These are phyloP conservation scores for Hemibagrus guttatus DNA, from an alignment of 2,797 vertebrate genomes.

Conservation along the genomic window DNA sequence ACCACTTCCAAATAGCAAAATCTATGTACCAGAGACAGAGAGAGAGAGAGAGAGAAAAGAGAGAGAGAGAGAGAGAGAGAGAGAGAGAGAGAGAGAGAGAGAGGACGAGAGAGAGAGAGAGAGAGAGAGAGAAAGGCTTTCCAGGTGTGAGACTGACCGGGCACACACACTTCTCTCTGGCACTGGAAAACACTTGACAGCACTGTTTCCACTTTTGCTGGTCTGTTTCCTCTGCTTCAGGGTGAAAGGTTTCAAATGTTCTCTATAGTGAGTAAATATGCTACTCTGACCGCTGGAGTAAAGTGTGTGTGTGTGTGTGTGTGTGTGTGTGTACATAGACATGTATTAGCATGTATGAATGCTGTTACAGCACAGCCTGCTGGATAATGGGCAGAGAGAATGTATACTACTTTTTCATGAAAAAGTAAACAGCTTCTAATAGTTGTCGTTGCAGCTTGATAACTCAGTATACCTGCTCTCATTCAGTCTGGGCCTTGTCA, in stretches of 20 bases:
- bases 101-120: not conserved
- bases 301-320: conserved; percentile 1
- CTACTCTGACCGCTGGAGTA: conserved; percentile 15
- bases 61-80: not conserved
- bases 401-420: not conserved
- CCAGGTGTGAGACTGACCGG: conserved; percentile 36
- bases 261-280: conserved; percentile 32
- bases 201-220: conserved; percentile 66
- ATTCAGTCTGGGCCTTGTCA: conserved; percentile 11
- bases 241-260: conserved; percentile 53
- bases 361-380: conserved; percentile 75
- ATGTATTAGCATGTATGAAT: conserved; percentile 28
- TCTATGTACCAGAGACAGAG: conserved; percentile 49
- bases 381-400: conserved; percentile 59
- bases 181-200: conserved; percentile 58
- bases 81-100: not conserved
- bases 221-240: conserved; percentile 59
- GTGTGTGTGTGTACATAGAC: not conserved
- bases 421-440: not conserved
- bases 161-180: conserved; percentile 40
- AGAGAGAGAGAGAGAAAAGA: conserved; percentile 37
- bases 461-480: not conserved
- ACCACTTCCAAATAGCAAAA: conserved; percentile 52
- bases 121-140: not conserved
- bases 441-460: not conserved